A percentile compares a stretch with the other conserved stretches of the same genome.
These are phyloP conservation scores for Catagonus wagneri DNA, from an alignment of 2,113 vertebrate genomes.

Conservation along the genomic window DNA sequence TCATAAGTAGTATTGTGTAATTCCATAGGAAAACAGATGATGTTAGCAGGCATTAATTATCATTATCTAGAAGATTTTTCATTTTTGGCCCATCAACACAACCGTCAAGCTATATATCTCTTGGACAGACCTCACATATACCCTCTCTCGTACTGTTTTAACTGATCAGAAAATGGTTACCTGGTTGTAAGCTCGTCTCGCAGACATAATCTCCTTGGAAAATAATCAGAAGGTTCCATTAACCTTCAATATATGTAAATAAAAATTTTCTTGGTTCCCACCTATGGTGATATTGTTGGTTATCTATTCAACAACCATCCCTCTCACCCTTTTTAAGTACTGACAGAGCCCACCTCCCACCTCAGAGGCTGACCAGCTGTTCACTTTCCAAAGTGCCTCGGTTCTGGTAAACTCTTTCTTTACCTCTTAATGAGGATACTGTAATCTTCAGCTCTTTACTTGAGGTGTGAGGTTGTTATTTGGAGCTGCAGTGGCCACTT, in stretches of 20 bases:
- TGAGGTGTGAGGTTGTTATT: neutral
- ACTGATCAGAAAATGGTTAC: neutral
- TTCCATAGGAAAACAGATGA: neutral
- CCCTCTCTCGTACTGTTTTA: neutral
- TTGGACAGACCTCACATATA: neutral
- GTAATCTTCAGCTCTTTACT: neutral
- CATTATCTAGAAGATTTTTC: neutral
- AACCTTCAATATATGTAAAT: neutral
- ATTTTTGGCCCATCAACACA: neutral
- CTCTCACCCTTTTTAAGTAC: neutral
- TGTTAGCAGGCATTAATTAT: neutral
- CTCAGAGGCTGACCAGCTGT: neutral
- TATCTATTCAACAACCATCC: neutral
- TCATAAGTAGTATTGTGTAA: neutral
- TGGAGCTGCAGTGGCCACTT: neutral
- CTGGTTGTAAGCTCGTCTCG: neutral
- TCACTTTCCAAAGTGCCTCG: neutral
- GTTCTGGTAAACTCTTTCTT: constrained; percentile 14
- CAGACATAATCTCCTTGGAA: neutral
- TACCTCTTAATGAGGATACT: neutral
- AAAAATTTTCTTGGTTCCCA: neutral
- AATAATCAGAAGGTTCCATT: neutral
- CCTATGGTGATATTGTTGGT: neutral
- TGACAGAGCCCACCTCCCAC: neutral
- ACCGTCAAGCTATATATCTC: neutral